These are phyloP conservation scores for Hippocampus comes DNA, from an alignment of 2,113 vertebrate species.

Conservation along the genomic window DNA sequence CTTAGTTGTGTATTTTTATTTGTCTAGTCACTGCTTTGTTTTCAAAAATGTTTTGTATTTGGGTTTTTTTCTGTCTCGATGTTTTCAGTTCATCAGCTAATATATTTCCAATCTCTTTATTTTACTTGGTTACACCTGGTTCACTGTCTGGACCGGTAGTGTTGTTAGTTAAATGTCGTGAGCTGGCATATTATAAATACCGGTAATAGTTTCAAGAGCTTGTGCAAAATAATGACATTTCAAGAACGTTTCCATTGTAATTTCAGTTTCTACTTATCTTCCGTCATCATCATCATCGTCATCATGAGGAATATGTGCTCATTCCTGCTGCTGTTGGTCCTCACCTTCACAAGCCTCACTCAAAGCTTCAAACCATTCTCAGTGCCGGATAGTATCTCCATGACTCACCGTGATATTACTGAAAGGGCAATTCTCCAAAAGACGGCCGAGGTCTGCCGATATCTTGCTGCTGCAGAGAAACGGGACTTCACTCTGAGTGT, in stretches of 20 bases:
- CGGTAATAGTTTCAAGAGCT: not conserved
- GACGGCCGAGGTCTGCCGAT: conserved; percentile 56
- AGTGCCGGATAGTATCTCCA: not conserved
- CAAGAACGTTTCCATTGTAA: not conserved
- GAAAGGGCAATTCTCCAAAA: conserved; percentile 47
- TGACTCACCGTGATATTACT: conserved; percentile 56
- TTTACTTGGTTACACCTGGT: not conserved
- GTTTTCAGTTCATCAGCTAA: no score
- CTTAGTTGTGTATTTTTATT: no score
- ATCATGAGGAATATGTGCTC: not conserved
- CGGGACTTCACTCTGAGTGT: conserved; percentile 56
- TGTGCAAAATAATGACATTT: not conserved
- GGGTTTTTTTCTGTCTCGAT: no score
- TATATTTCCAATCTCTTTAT: no score
- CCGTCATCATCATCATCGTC: not conserved
- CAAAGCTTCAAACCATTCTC: conserved; percentile 46
- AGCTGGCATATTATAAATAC: not conserved
- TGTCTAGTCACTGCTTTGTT: no score
- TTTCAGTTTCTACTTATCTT: not conserved
- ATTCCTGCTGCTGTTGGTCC: not conserved
- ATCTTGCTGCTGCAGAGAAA: conserved; percentile 42
- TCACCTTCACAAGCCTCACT: conserved; percentile 5
- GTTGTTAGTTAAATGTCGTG: not conserved
- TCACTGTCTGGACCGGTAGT: not conserved
- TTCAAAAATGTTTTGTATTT: no score